Evolutionary conservation across 2,888 invertebrate genomes (phyloP).

Genomic region (Sphaeridia pumilis): DNA sequence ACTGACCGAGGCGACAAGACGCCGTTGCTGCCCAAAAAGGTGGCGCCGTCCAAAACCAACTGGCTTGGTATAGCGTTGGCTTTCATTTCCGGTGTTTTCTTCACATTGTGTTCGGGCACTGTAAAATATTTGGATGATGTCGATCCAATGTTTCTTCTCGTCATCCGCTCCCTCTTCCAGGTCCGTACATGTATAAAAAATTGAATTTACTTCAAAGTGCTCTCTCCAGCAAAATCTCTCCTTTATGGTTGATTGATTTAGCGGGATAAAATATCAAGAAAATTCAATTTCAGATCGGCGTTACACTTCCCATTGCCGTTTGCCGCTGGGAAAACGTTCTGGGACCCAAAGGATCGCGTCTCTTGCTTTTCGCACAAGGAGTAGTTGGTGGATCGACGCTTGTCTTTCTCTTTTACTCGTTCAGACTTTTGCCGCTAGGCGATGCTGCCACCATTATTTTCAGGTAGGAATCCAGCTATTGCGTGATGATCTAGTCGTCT

Average conservation of each 20-base stretch:
- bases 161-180: constrained; percentile 41
- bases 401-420: constrained; percentile 43
- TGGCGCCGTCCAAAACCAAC: constrained; percentile 32
- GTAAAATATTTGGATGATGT: constrained; percentile 42
- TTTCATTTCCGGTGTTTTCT: constrained; percentile 44
- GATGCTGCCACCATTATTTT: constrained; percentile 46
- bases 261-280: not conserved
- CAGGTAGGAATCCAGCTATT: constrained; percentile 28
- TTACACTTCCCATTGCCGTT: constrained; percentile 40
- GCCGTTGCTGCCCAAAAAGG: constrained; percentile 27
- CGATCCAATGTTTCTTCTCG: constrained; percentile 43
- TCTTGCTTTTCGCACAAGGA: constrained; percentile 41
- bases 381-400: constrained; percentile 43
- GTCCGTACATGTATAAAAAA: constrained; percentile 30
- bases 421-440: constrained; percentile 43
- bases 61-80: constrained; percentile 41
- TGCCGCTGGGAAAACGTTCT: constrained; percentile 38
- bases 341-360: constrained; percentile 40
- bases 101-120: constrained; percentile 42
- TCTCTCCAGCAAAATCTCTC: not conserved
- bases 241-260: not conserved
- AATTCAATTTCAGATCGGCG: constrained; percentile 27
- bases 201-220: not conserved
- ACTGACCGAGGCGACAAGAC: constrained; percentile 19
- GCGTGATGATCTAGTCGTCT: not conserved